Evolutionary conservation across 2,888 invertebrate species (phyloP), one percentile per base, ranked within the genome.

Genomic region (Serrognathus titanus): DNA sequence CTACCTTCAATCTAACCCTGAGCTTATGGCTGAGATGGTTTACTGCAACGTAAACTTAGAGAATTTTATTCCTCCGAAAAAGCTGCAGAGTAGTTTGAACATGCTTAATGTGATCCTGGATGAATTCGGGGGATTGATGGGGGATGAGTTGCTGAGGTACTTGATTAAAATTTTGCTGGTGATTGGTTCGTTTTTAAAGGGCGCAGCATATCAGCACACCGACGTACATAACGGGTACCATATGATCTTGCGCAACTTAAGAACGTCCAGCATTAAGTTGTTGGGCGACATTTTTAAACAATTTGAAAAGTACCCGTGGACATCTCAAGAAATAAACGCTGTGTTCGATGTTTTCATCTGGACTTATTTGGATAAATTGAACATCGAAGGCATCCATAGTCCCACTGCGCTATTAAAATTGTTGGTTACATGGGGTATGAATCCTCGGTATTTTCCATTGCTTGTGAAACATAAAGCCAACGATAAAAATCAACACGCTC

Each of bases 361-460:
- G 87, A 94, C 94, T 0, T 82, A 86, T 69, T 76, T 93, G 55
- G 81, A 83, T 9, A 90, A 89, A 70, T 76, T 97, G 11, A 85
- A 88, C 0, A 79, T 84, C 47, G 95, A 97, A 72, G 89, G 92
- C 8, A 85, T 94, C 53, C 87, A 91, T 67, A 88, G 86, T 65
- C 93, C 94, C 0, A 93, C 94, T 1, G 84, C 88, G 1, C 78
- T 96, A 51, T 76, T 96, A 12, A 91, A 88, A 73, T 76, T 97
- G n/a, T 81, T 96, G 13, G 79, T 85, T 31, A 80, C 82, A 1
- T 97, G 95, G 93, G 87, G 90, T 61, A 83, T 85, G 53, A 88
- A 91, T 75, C 88, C 92, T 0, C 83, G 89, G 75, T 91, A 89
- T 70, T 92, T 89, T 71, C 71, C 81, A 20, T 78, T 93, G 43